Evolutionary conservation across 2,797 vertebrate species (phyloP), one percentile per base, ranked within the genome.

Genomic region (Gymnothorax reevesii): DNA sequence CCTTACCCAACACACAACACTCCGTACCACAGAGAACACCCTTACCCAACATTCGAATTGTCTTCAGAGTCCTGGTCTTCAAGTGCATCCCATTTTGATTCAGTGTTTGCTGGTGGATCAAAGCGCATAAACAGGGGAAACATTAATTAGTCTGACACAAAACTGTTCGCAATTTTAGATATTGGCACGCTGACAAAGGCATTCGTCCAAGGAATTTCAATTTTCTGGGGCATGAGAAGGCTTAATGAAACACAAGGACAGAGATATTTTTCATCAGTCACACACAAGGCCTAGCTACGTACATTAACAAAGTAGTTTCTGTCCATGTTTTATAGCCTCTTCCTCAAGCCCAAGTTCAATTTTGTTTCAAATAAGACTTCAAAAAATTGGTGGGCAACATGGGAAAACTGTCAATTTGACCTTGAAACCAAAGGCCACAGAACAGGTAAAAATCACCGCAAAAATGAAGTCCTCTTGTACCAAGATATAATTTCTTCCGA

Each of bases 21-120:
- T 17, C 22, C 15, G 3, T 1, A 7, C 2, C 17, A 17, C 27
- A 20, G 69, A 66, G 33, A 52, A 33, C 20, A 20, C 77, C 22
- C 85, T 92, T 88, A 96, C 96, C 93, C 91, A 13, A 88, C 85
- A 13, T 90, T 94, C 75, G 84, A 87, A 25, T 93, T 91, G 25
- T 93, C 89, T 57, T 92, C 92, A 4, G 88, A 84, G 60, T 91
- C 90, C 62, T 80, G 88, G 66, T 92, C 92, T 60, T 87, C 90
- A 85, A 93, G 90, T 6, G 79, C 83, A 86, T 94, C 94, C 95
- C 95, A 95, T 88, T 95, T 95, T 0, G 95, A 96, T 87, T 94
- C 92, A 0, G 92, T 89, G 88, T 94, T 95, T 84, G 88, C 96
- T 96, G 82, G 25, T 15, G 80, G 69, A 85, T 57, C 3, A 82